Base-by-base conservation (phyloP, 2,888 invertebrate genomes). In the Epiblema foenella region DNA sequence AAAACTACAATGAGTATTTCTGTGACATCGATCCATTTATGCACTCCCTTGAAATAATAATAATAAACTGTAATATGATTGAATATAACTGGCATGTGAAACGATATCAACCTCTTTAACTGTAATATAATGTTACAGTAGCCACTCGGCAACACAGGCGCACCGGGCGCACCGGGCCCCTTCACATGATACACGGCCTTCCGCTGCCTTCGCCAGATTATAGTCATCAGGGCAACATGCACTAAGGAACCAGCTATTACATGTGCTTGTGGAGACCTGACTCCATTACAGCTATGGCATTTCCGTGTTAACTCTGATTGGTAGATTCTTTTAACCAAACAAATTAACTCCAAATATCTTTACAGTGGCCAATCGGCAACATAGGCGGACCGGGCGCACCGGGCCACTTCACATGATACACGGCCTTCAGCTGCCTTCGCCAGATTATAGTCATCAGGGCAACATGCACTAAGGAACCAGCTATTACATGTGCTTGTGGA, bases 341-440 rank as follows among this genome's bases (percentile, higher is more conserved):
- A n/a, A n/a, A n/a, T n/a, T n/a, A n/a, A n/a, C n/a, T n/a, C n/a
- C n/a, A n/a, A n/a, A n/a, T n/a, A n/a, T n/a, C n/a, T n/a, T 29
- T 56, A 29, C 17, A 57, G 17, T 62, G 11, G 0, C 67, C 68
- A 69, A 58, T 8, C 51, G 63, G 12, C 51, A 49, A 2, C 17
- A 11, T 33, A 68, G 51, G 64, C 81, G 75, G 77, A 78, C 69
- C 76, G 69, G 12, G 24, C 51, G 33, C 62, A 69, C 62, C 73
- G 74, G 52, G 60, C 62, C 60, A 46, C 46, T 68, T 51, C 49
- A 56, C 39, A 68, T 71, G 73, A 71, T 68, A 51, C 57, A 73
- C 65, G 29, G 52, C 60, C 52, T 63, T 73, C 68, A 68, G 68
- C 68, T 42, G 73, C 73, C 64, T 68, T 68, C 73, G 20, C 57